phyloP scores from a whole-genome alignment of 2,888 invertebrate genomes.

The Helobdella robusta region DNA sequence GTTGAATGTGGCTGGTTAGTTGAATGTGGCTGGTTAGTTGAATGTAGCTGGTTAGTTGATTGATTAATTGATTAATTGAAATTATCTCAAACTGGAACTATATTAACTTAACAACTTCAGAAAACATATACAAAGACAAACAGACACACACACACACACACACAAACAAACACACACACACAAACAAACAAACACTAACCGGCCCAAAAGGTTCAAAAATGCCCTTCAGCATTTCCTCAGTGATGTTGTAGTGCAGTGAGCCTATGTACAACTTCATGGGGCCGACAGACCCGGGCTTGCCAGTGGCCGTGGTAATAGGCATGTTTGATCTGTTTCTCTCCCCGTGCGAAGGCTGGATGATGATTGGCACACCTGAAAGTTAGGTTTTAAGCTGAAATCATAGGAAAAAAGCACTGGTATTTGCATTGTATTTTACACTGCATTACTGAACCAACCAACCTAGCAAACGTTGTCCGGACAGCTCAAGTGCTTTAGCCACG shows the following conservation, averaged over 20 bases:
- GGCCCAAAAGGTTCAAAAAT: constrained; percentile 98
- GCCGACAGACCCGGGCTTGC: constrained; percentile 56
- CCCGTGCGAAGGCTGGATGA: constrained; percentile 71
- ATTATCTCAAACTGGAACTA: no score
- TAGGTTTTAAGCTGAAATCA: no score
- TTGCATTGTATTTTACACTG: no score
- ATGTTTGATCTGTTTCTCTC: constrained; percentile 55
- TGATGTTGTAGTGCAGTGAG: constrained; percentile 93
- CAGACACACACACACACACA: no score
- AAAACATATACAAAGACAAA: background rate
- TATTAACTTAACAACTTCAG: background rate
- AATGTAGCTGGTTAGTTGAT: no score
- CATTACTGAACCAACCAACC: no score
- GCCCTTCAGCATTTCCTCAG: constrained; percentile 93
- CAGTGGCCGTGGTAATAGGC: constrained; percentile 33
- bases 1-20: no score
- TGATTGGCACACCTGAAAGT: constrained; percentile 85
- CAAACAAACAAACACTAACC: constrained; percentile 38
- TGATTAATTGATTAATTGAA: no score
- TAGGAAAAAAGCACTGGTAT: no score
- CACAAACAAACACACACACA: background rate
- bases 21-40: no score
- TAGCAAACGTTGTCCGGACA: constrained; percentile 88
- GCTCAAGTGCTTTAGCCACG: constrained; percentile 83
- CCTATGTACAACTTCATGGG: constrained; percentile 95